Evolutionary conservation across 2,888 invertebrate species (phyloP).

Genomic region (Lasius platythorax): DNA sequence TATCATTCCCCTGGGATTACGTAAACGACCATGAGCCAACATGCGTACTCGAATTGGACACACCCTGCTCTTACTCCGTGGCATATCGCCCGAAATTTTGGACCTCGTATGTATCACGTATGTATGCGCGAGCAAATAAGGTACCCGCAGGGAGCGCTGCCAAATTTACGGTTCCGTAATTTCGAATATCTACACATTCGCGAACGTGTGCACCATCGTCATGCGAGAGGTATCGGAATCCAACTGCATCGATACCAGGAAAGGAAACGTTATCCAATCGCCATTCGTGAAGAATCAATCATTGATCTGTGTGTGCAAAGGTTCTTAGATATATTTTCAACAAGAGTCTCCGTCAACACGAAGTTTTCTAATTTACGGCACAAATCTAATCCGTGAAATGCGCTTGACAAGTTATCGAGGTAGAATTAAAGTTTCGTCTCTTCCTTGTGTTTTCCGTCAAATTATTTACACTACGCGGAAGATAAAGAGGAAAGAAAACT

Average conservation of each 20-base stretch:
- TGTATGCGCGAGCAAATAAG: conserved; percentile 34
- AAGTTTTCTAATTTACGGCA: neutral
- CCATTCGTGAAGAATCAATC: neutral
- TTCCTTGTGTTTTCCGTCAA: neutral
- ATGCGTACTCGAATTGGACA: conserved; percentile 70
- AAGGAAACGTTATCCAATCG: neutral
- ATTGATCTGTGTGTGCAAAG: neutral
- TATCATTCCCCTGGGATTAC: conserved; percentile 64
- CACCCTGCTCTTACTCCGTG: conserved; percentile 65
- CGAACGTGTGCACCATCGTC: conserved; percentile 19
- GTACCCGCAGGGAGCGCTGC: conserved; percentile 26
- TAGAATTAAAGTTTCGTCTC: neutral
- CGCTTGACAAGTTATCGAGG: neutral
- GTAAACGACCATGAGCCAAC: conserved; percentile 68
- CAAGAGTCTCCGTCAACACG: neutral
- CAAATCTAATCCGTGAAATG: neutral
- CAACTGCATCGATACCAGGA: neutral
- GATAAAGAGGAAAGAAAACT: neutral
- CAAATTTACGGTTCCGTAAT: conserved; percentile 56
- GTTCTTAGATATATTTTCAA: neutral
- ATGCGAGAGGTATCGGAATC: conserved; percentile 66
- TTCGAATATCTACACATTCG: conserved; percentile 18
- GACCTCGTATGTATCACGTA: conserved; percentile 35
- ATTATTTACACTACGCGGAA: neutral
- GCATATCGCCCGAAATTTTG: conserved; percentile 59